phyloP scores from a whole-genome alignment of 2,888 invertebrate species.

The Nasonovia ribisnigri region DNA sequence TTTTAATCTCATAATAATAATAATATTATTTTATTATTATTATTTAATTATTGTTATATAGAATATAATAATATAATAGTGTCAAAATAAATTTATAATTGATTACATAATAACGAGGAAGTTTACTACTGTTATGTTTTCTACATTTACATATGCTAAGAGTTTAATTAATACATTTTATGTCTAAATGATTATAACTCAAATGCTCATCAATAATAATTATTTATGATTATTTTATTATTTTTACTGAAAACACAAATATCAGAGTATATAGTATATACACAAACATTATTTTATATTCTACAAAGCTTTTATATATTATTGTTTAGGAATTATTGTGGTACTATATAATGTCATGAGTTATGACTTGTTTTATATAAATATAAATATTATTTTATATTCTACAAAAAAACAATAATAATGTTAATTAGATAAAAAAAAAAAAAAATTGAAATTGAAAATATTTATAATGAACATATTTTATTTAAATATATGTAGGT shows the following conservation, averaged over 20 bases:
- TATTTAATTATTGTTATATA: too few relatives aligned
- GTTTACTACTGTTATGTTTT: neutral
- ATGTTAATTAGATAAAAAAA: neutral
- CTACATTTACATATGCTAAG: neutral
- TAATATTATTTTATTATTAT: neutral
- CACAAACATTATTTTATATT: neutral
- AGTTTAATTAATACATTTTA: neutral
- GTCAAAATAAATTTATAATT: too few relatives aligned
- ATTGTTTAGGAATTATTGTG: neutral
- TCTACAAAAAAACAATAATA: neutral
- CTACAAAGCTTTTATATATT: neutral
- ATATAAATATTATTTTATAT: neutral
- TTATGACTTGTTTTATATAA: neutral
- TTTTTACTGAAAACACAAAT: neutral
- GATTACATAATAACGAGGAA: neutral
- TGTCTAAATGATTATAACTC: neutral
- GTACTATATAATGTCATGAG: neutral
- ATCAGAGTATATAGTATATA: neutral
- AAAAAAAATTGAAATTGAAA: neutral
- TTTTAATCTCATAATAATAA: neutral
- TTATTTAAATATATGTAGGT: neutral
- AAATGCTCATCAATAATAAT: neutral
- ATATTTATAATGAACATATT: neutral
- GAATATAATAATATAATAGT: too few relatives aligned
- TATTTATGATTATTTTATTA: neutral